Percentiles rank a stretch among this genome's conserved stretches.
These are phyloP conservation scores for Atractosteus spatula DNA, from an alignment of 2,113 vertebrate species.

Conservation along the genomic window DNA sequence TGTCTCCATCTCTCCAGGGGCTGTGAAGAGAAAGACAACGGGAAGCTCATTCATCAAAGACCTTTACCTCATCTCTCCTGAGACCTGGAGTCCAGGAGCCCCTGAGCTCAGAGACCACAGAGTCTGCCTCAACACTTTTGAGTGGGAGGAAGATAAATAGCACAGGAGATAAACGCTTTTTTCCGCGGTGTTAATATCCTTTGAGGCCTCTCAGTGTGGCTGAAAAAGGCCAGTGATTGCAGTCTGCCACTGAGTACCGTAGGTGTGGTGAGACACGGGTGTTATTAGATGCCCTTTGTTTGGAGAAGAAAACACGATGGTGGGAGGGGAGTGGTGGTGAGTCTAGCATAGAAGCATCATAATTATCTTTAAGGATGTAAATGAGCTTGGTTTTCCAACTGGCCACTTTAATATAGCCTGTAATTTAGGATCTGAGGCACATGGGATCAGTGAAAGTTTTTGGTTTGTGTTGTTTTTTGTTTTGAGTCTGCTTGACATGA, in stretches of 20 bases:
- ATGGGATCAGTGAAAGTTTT: too few species aligned
- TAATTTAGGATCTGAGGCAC: too few species aligned
- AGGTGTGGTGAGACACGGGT: conserved; percentile 68
- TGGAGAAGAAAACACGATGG: conserved; percentile 41
- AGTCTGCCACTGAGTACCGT: conserved; percentile 40
- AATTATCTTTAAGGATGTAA: conserved; percentile 2
- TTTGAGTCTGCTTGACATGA: too few species aligned
- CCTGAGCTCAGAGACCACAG: conserved; percentile 12
- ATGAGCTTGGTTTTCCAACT: too few species aligned
- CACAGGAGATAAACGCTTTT: conserved; percentile 48
- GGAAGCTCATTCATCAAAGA: conserved; percentile 69
- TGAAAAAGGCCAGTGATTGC: conserved; percentile 56
- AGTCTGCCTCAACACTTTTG: conserved; percentile 62
- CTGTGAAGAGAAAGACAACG: conserved; percentile 29
- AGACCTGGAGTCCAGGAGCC: not conserved
- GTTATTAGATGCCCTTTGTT: conserved; percentile 66
- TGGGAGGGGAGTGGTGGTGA: conserved; percentile 44
- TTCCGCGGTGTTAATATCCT: conserved; percentile 48
- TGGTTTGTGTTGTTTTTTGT: too few species aligned
- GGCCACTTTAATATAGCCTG: too few species aligned
- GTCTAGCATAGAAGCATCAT: conserved; percentile 36
- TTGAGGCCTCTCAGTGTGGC: conserved; percentile 46
- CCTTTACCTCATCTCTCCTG: conserved; percentile 66
- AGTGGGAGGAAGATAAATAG: conserved; percentile 58
- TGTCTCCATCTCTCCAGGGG: conserved; percentile 46